Percentiles rank a stretch among this genome's conserved stretches.
phyloP scores from a whole-genome alignment of 2,888 invertebrate genomes.

The Epirrita christyi region DNA sequence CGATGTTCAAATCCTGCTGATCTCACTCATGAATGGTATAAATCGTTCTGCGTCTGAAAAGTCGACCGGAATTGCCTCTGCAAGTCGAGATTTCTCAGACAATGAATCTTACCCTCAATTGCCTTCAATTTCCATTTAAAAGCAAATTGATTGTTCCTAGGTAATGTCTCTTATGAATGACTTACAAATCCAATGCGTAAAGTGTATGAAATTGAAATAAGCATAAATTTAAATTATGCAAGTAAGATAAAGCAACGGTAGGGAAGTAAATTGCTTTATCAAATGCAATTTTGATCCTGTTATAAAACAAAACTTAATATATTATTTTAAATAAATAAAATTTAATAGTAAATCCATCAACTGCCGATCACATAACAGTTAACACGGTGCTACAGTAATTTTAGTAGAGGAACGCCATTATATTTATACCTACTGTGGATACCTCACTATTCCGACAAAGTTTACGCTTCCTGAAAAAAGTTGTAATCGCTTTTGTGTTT shows the following conservation, averaged over 20 bases:
- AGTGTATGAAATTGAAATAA: background rate
- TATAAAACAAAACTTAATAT: background rate
- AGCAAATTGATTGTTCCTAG: constrained; percentile 18
- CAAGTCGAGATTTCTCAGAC: constrained; percentile 37
- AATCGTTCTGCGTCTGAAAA: constrained; percentile 44
- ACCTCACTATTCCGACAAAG: background rate
- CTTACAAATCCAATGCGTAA: constrained; percentile 6
- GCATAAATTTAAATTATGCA: no score
- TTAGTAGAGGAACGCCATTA: background rate
- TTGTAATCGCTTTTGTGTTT: background rate
- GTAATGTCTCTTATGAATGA: constrained; percentile 10
- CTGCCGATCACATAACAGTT: background rate
- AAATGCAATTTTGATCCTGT: no score
- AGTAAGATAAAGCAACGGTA: no score
- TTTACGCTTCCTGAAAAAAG: background rate
- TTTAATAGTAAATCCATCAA: background rate
- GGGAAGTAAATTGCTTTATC: no score
- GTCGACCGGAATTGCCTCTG: constrained; percentile 37
- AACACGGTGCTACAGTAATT: background rate
- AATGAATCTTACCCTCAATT: constrained; percentile 40
- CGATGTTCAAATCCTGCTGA: constrained; percentile 58
- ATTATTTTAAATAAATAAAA: no score
- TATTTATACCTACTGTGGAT: background rate
- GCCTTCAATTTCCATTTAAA: constrained; percentile 32
- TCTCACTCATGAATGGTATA: constrained; percentile 52